These are phyloP conservation scores for Melopsittacus undulatus DNA, from an alignment of 2,797 vertebrate genomes.

Conservation along the genomic window DNA sequence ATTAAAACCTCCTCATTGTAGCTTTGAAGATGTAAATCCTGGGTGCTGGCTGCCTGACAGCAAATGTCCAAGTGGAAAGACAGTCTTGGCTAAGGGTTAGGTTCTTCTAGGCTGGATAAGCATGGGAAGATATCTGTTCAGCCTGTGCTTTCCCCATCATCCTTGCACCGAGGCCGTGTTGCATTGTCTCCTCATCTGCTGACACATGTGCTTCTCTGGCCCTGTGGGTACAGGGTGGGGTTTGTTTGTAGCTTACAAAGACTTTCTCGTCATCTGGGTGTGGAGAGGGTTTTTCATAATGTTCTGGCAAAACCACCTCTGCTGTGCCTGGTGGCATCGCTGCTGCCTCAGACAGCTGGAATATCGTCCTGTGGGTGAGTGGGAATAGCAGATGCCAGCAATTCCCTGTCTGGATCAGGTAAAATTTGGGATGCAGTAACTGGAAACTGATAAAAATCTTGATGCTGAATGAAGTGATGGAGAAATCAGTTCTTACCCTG, in stretches of 20 bases:
- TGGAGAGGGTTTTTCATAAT: slow-evolving; percentile 28
- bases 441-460: neutral
- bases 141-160: neutral
- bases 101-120: neutral
- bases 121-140: neutral
- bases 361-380: neutral
- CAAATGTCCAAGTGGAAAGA: neutral
- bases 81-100: neutral
- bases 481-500: neutral
- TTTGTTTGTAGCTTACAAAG: slow-evolving; percentile 42
- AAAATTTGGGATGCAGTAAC: neutral
- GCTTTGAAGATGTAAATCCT: slow-evolving; percentile 22
- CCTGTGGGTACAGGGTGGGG: slow-evolving; percentile 46
- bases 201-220: slow-evolving; percentile 15
- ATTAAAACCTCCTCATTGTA: neutral
- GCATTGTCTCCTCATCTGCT: slow-evolving; percentile 20
- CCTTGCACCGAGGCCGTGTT: neutral
- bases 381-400: neutral
- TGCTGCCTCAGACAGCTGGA: neutral
- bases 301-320: neutral
- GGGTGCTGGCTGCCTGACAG: slow-evolving; percentile 3
- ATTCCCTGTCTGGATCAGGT: neutral
- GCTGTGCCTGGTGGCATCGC: neutral
- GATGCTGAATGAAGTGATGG: neutral
- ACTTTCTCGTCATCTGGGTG: slow-evolving; percentile 25